Conservation (phyloP, 2,113 vertebrate species). For the Syngnathus typhle region DNA sequence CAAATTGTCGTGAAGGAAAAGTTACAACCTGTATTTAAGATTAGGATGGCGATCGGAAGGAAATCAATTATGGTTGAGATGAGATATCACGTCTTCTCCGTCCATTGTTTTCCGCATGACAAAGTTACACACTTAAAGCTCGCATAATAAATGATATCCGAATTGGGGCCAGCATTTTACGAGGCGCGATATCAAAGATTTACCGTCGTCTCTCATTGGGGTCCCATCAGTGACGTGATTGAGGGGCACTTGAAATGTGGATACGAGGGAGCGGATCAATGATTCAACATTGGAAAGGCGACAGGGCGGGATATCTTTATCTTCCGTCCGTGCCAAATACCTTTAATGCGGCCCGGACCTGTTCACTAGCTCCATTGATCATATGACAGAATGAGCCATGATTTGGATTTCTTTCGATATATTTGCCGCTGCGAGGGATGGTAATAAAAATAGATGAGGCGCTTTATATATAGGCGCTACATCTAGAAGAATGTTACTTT, state of each 20-base stretch:
- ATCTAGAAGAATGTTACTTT: neutral
- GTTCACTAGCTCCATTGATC: neutral
- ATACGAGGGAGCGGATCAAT: conserved; percentile 1
- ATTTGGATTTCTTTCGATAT: no score
- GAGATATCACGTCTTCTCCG: neutral
- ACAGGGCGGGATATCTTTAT: neutral
- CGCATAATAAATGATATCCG: neutral
- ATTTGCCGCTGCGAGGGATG: no score
- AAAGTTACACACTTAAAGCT: neutral
- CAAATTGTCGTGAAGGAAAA: conserved; percentile 6
- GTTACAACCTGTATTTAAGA: neutral
- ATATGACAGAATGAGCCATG: neutral
- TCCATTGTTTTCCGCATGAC: neutral
- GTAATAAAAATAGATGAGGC: no score
- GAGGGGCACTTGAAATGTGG: conserved; percentile 1
- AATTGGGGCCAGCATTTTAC: conserved; percentile 4
- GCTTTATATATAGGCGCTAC: neutral
- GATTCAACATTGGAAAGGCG: neutral
- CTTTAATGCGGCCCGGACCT: neutral
- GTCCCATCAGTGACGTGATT: conserved; percentile 2
- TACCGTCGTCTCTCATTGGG: neutral
- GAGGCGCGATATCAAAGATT: conserved; percentile 4
- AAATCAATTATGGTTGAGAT: no score
- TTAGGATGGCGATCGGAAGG: no score
- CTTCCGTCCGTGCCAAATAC: neutral